These are phyloP conservation scores for Hylomyscus alleni DNA, from an alignment of 2,797 vertebrate genomes.

Conservation along the genomic window DNA sequence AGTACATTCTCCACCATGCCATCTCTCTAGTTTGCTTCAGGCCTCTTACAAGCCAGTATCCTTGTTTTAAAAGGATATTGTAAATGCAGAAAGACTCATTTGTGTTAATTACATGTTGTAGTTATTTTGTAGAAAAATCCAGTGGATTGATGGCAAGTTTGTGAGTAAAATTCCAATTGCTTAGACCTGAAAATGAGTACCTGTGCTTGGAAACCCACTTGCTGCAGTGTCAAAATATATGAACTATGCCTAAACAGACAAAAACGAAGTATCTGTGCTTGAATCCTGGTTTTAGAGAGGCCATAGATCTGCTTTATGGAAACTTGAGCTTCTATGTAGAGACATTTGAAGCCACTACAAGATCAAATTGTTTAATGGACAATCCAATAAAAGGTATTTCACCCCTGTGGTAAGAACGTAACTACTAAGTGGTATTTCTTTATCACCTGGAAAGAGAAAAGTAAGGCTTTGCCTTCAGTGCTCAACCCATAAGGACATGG, in stretches of 20 bases:
- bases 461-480: constrained; percentile 50
- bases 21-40: background rate
- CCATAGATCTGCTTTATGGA: constrained; percentile 55
- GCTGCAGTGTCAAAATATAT: constrained; percentile 52
- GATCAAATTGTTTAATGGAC: constrained; percentile 29
- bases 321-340: constrained; percentile 54
- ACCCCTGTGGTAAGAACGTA: constrained; percentile 45
- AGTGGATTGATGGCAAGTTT: constrained; percentile 51
- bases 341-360: constrained; percentile 38
- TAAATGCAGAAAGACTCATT: constrained; percentile 10
- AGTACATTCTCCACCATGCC: background rate
- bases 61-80: constrained; percentile 49
- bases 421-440: constrained; percentile 47
- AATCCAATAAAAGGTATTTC: constrained; percentile 57
- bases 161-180: constrained; percentile 39
- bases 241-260: constrained; percentile 46
- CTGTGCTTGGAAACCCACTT: background rate
- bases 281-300: constrained; percentile 53
- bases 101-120: constrained; percentile 62
- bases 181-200: constrained; percentile 46
- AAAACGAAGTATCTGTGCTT: constrained; percentile 47
- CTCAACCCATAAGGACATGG: constrained; percentile 15
- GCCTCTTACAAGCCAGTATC: constrained; percentile 26
- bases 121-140: constrained; percentile 44
- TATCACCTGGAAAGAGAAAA: constrained; percentile 50